Base-by-base conservation (phyloP, 2,113 vertebrate genomes). In the Microtus oregoni region DNA sequence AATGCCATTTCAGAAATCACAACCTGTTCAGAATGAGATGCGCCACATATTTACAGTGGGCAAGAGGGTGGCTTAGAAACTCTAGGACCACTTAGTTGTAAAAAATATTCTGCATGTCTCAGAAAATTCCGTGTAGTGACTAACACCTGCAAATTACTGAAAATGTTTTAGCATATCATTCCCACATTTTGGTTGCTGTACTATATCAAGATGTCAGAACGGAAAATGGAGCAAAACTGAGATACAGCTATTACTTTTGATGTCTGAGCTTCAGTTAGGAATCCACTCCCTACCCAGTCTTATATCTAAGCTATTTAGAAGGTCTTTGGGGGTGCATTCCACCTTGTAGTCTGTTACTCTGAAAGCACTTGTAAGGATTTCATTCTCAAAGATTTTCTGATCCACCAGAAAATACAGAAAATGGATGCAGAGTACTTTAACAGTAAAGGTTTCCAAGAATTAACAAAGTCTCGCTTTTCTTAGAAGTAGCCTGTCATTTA, bases 361-460 rank as follows among this genome's bases (percentile, higher is more conserved):
- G 50, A 97, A 94, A 5, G 19, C 89, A 65, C 82, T 75, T 35
- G 20, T 92, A 94, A 91, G 76, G 35, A 5, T 91, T 89, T 88
- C n/a, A 35, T 96, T 97, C 47, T 65, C 75, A 92, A 92, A 93
- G 35, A 19, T 94, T 75, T 95, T 91, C 91, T 88, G 41, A 93
- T 91, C 58, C 41, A 76, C 13, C 15, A 68, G n/a, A 86, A 78
- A 77, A 73, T 7, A 32, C 15, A 68, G n/a, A 86, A 78, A 77
- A 73, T 10, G 28, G 19, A 0, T 52, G 70, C 58, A 15, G 67
- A 50, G 3, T 75, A 4, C 55, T 83, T 83, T 91, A 83, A 90
- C 4, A 2, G 17, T 86, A 95, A 94, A 17, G 38, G 81, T 96
- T 94, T 96, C 75, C 79, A 91, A 85, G n/a, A 79, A 94, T 91